phyloP scores from a whole-genome alignment of 2,888 invertebrate species.

The Tipula confusa region DNA sequence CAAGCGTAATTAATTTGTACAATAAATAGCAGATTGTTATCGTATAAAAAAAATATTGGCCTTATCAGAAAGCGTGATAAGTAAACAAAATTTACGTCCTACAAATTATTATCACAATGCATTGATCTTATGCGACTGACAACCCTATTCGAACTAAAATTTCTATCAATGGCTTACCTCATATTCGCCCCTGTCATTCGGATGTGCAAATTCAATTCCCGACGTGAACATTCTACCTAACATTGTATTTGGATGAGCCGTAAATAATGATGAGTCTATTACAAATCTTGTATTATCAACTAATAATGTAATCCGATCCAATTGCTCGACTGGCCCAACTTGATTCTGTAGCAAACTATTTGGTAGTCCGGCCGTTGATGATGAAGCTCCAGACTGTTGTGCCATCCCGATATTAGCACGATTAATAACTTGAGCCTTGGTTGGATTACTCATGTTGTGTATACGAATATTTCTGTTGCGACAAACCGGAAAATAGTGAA shows the following conservation, averaged over 20 bases:
- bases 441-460: conserved; percentile 3
- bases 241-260: conserved; percentile 97
- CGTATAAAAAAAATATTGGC: no score
- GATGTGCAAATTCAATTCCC: conserved; percentile 83
- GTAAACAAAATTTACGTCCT: neutral
- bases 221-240: conserved; percentile 97
- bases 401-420: neutral
- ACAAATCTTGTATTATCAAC: conserved; percentile 95
- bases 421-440: conserved; percentile 4
- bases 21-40: neutral
- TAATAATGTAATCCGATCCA: conserved; percentile 84
- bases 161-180: conserved; percentile 67
- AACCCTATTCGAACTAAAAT: neutral
- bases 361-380: neutral
- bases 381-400: neutral
- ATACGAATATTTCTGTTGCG: neutral
- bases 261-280: conserved; percentile 87
- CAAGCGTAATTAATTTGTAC: neutral
- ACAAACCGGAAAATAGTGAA: neutral
- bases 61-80: neutral
- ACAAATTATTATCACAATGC: neutral
- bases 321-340: conserved; percentile 40
- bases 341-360: neutral
- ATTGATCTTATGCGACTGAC: neutral
- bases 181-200: conserved; percentile 95